phyloP scores from a whole-genome alignment of 2,113 vertebrate species.

The cat (Felis catus) region DNA sequence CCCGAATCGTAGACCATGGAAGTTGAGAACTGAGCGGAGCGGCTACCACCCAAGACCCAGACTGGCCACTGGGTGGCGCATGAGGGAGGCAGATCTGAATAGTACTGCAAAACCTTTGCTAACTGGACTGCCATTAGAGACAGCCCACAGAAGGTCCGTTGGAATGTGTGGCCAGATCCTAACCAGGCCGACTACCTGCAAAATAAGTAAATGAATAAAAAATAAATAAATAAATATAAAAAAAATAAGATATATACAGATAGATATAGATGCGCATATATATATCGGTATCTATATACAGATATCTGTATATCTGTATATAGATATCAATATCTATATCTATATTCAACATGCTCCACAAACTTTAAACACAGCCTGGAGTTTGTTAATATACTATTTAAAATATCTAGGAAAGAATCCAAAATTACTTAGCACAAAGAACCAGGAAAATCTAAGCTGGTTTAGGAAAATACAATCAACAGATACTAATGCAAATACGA shows the following conservation, averaged over 20 bases:
- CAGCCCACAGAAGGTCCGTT: not conserved
- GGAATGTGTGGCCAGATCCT: not conserved
- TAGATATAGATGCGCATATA: not conserved
- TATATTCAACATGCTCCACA: not conserved
- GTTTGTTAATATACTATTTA: not conserved
- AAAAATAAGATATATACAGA: too few relatives aligned
- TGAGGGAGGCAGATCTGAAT: not conserved
- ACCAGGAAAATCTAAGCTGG: not conserved
- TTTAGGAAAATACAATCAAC: not conserved
- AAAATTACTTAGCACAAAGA: not conserved
- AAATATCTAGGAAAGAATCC: not conserved
- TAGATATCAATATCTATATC: not conserved
- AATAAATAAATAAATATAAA: not conserved
- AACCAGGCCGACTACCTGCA: not conserved
- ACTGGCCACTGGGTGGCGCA: not conserved
- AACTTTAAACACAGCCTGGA: not conserved
- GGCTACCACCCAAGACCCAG: not conserved
- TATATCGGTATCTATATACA: too few relatives aligned
- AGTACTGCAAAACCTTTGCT: not conserved
- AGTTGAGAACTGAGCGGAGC: not conserved
- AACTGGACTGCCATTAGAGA: not conserved
- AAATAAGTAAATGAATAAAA: not conserved
- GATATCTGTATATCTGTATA: too few relatives aligned
- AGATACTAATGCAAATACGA: not conserved
- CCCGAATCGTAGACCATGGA: not conserved